Base-by-base conservation (phyloP, 2,113 vertebrate species). In the Budorcas taxicolor region DNA sequence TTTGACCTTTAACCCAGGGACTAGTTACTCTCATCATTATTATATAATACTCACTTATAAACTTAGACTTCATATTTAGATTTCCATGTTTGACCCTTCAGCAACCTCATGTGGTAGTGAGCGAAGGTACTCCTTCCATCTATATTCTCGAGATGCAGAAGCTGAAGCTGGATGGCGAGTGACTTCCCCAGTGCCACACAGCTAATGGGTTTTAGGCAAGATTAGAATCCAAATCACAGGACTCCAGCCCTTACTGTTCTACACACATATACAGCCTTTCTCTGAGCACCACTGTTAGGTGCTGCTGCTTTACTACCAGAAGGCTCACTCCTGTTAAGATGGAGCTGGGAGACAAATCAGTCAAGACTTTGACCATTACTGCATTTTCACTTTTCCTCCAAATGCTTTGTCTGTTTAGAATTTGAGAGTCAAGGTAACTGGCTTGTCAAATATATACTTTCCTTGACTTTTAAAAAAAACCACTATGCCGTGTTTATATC, bases 311-410 rank as follows among this genome's bases (percentile, higher is more conserved):
- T 23, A 53, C 21, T 15, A 74, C 11, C 64, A n/a, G 36, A 36
- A 62, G 12, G 47, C 71, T 53, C n/a, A 19, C 3, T 52, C 55
- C 27, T 62, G 6, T 74, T 47, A 52, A 91, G 50, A 52, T 5
- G 6, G 47, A 81, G 25, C 33, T 62, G 25, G 17, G 16, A 57
- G 29, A 76, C 17, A 86, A 94, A 23, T 62, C 40, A 93, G 64
- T 29, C 78, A 58, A 71, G 31, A 23, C 40, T 76, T 21, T 19
- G 43, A 31, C 7, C 58, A 90, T 55, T 58, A 92, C 29, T 90
- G 78, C 64, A 87, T 78, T 87, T 96, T 91, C 7, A 31, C 7
- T 55, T 81, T 90, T 95, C 45, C 43, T 94, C 57, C 74, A 97
- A 83, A 81, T 43, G 3, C 19, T 67, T 71, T 64, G 23, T 85